Conservation (phyloP, 2,888 invertebrate genomes). For the Orthonychiurus folsomi region DNA sequence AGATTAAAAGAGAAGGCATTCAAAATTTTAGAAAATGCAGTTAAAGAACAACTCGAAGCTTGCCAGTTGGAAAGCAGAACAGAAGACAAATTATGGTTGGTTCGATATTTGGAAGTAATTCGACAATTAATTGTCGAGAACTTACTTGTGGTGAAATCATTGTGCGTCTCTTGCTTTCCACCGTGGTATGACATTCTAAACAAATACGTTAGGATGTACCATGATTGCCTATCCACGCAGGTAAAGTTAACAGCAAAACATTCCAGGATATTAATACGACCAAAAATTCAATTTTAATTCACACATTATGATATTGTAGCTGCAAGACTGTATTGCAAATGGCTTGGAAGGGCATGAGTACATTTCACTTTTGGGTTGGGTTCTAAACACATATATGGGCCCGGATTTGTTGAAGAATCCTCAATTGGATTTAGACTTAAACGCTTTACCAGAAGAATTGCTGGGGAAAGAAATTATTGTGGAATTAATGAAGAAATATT, state of each 20-base stretch:
- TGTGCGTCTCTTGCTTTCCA: conserved; percentile 90
- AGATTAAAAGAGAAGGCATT: conserved; percentile 79
- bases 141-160: conserved; percentile 76
- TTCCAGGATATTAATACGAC: too few species aligned
- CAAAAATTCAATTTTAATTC: too few species aligned
- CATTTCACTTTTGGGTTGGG: conserved; percentile 87
- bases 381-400: conserved; percentile 80
- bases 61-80: conserved; percentile 85
- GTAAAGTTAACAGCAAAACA: conserved; percentile 54
- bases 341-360: conserved; percentile 94
- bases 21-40: conserved; percentile 67
- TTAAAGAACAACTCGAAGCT: conserved; percentile 80
- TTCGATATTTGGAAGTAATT: conserved; percentile 77
- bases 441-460: conserved; percentile 60
- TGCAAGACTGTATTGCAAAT: conserved; percentile 76
- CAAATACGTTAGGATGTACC: conserved; percentile 88
- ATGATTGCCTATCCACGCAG: conserved; percentile 70
- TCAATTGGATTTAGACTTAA: conserved; percentile 62
- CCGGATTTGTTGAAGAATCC: conserved; percentile 78
- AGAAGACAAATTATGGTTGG: conserved; percentile 91
- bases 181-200: conserved; percentile 87
- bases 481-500: conserved; percentile 70
- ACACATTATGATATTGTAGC: conserved; percentile 45
- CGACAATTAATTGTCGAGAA: conserved; percentile 83
- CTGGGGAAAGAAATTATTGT: conserved; percentile 64